Evolutionary conservation across 2,888 invertebrate genomes (phyloP), one percentile per base, ranked within the genome.

Genomic region (Phoenoteleia sp.): DNA sequence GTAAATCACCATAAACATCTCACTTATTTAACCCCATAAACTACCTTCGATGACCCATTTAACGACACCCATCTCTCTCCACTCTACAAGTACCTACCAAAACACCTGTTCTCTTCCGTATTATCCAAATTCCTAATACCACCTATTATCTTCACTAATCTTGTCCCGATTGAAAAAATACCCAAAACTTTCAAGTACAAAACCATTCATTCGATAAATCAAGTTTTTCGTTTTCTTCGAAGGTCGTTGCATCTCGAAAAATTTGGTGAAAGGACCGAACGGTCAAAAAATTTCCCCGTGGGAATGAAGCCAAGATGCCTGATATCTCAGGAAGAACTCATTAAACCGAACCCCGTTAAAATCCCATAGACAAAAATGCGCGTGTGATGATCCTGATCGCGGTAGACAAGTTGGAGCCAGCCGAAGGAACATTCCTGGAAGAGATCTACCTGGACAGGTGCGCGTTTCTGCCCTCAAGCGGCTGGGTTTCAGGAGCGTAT

Each of bases 361-460:
- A 47, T 33, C 52, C 60, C 88, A 87, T 91, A 91, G 91, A 92
- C 89, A 90, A 92, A 91, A 89, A 88, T 87, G 86, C 60, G 88
- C 87, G 36, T 89, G 86, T 88, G 91, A 91, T 92, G 91, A 92
- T 92, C 89, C 91, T 91, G 93, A 92, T 92, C 87, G 86, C 87
- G 88, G 92, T 89, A 93, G 93, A 93, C 93, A 92, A 90, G 89
- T 89, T 89, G 93, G 93, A 92, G 93, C 92, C 93, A 88, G 86
- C 86, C 88, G 74, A 84, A 85, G 87, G 86, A 81, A 87, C 67
- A 92, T 93, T 93, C 93, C 86, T 89, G 90, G 93, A 93, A 93
- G 88, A 88, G 71, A 88, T 91, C 90, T 93, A 93, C 92, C 92
- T 93, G 92, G 91, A 93, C 93, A 93, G 93, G 93, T 93, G 93